Conservation (phyloP, 1,140 invertebrate species). For the Halyomorpha halys region DNA sequence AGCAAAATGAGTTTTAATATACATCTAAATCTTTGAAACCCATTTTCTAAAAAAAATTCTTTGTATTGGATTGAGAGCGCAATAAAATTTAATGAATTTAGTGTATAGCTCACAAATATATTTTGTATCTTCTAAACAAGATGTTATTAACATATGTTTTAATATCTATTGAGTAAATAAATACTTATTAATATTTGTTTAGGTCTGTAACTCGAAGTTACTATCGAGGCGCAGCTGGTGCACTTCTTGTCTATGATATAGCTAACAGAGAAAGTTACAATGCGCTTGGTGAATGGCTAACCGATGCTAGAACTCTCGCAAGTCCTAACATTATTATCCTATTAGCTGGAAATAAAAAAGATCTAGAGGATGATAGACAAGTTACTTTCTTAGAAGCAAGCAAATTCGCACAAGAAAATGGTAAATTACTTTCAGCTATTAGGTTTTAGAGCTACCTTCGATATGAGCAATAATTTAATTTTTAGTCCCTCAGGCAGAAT, state of each 20-base stretch:
- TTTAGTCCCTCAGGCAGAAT: too few relatives aligned
- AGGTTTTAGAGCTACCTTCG: not conserved
- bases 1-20: too few relatives aligned
- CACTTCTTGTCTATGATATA: conserved; percentile 68
- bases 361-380: conserved; percentile 63
- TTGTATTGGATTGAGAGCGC: too few relatives aligned
- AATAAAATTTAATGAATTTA: too few relatives aligned
- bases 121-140: too few relatives aligned
- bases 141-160: too few relatives aligned
- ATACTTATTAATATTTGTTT: too few relatives aligned
- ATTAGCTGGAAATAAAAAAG: conserved; percentile 73
- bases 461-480: too few relatives aligned
- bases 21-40: too few relatives aligned
- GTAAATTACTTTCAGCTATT: conserved; percentile 36
- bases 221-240: conserved; percentile 70
- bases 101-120: too few relatives aligned
- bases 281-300: conserved; percentile 67
- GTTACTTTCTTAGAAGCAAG: conserved; percentile 73
- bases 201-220: conserved; percentile 66
- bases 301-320: conserved; percentile 74
- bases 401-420: conserved; percentile 71
- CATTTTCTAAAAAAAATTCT: too few relatives aligned
- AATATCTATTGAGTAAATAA: too few relatives aligned
- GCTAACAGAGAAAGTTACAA: conserved; percentile 73
- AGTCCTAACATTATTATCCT: conserved; percentile 77